phyloP scores from a whole-genome alignment of 2,888 invertebrate species.

The Drosophila pseudotakahashii region DNA sequence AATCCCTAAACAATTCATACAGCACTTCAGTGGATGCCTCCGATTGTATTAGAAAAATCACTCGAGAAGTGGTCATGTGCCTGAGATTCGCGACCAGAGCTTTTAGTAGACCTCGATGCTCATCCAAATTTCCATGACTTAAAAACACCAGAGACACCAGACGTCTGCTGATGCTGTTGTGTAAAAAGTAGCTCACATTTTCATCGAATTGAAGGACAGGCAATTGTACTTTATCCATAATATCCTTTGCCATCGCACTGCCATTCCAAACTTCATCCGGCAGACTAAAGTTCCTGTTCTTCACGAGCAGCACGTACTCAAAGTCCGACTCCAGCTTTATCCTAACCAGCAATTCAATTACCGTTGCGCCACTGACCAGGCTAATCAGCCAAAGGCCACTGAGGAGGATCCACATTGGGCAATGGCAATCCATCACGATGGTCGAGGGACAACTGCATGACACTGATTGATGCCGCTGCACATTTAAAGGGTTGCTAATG shows the following conservation, averaged over 20 bases:
- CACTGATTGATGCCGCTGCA: conserved; percentile 40
- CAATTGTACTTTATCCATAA: conserved; percentile 56
- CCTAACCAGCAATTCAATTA: conserved; percentile 48
- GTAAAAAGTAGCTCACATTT: conserved; percentile 56
- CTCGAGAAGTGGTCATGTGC: conserved; percentile 66
- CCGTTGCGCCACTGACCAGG: conserved; percentile 10
- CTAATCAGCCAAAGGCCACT: conserved; percentile 20
- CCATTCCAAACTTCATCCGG: conserved; percentile 9
- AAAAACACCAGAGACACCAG: conserved; percentile 67
- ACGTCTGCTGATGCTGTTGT: conserved; percentile 47
- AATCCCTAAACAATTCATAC: conserved; percentile 58
- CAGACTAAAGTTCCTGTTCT: conserved; percentile 30
- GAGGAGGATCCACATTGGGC: conserved; percentile 22
- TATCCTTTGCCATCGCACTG: conserved; percentile 10
- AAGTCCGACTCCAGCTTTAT: conserved; percentile 47
- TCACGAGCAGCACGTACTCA: conserved; percentile 59
- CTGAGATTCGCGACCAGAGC: conserved; percentile 61
- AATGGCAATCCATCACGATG: conserved; percentile 48
- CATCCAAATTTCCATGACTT: conserved; percentile 30
- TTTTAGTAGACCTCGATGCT: conserved; percentile 55
- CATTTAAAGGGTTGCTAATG: conserved; percentile 70
- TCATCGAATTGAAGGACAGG: conserved; percentile 72
- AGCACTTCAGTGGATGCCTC: conserved; percentile 39
- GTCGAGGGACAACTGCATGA: conserved; percentile 46
- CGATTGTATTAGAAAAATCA: conserved; percentile 67